Base-by-base conservation (phyloP, 35 echinoderm and acorn worm genomes). In the Heliocidaris tuberculata region DNA sequence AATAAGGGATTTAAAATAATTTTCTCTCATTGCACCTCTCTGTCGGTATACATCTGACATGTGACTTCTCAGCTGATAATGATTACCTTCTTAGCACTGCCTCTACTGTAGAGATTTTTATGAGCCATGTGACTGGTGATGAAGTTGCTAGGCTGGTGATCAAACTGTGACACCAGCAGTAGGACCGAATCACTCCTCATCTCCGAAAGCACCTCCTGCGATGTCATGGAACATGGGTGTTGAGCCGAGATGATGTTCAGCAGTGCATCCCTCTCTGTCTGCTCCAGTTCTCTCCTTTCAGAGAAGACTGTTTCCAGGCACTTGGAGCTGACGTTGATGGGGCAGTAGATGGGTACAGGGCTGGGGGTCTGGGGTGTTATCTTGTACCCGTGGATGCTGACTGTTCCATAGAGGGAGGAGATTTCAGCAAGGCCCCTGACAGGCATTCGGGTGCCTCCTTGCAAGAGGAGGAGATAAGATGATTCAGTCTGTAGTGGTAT, bases 371-470 rank as follows among this genome's bases (percentile, higher is more conserved):
- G 48, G 10, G 48, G 91, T 13, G 16, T 31, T 30, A 93, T 93
- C 91, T 59, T 27, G 50, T 93, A 93, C 11, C 91, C 91, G 30
- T 48, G 50, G 29, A 50, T 19, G 48, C 21, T n/a, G 6, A 93
- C 91, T 59, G n/a, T 59, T 49, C 91, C 91, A 50, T 50, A 93
- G 29, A 93, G 91, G n/a, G 48, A 93, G 11, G n/a, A 48, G 91
- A 93, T 32, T n/a, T 93, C 11, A 31, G 91, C 91, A 12, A 93
- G 91, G 27, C 91, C 91, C 27, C 91, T 32, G 47, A 93, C 47
- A 48, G 91, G 91, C 30, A 93, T 49, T 93, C 50, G 31, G 13
- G 48, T 59, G 29, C 50, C 91, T 31, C 91, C 50, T 30, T 49
- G 49, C 91, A 93, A 48, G 13, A 93, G 91, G 32, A 89, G 87